Percentiles rank a stretch among this genome's conserved stretches.
Evolutionary conservation across 2,113 vertebrate species (phyloP).

Genomic region (Lanius collurio): DNA sequence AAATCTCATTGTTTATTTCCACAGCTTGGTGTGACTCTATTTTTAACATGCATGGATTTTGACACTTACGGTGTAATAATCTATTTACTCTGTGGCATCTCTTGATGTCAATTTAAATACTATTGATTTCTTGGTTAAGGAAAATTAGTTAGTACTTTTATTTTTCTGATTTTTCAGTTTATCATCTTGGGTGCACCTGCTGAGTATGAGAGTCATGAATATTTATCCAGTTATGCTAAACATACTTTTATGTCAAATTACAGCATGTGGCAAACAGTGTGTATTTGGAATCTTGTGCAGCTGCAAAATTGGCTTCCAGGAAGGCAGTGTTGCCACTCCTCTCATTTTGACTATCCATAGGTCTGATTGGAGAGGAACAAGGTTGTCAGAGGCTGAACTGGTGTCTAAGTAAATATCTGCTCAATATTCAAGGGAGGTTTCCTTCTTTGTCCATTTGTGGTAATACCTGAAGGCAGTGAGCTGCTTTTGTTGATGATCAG

Average conservation of each 20-base stretch:
- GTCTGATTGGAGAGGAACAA: not conserved
- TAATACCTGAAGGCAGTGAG: not conserved
- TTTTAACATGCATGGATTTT: not conserved
- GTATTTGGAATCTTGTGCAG: not conserved
- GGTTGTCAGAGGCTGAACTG: not conserved
- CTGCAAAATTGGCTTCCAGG: not conserved
- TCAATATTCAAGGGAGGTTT: not conserved
- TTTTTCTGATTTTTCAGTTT: not conserved
- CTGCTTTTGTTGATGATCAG: not conserved
- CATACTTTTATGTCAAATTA: not conserved
- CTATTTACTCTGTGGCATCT: not conserved
- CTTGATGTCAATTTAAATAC: not conserved
- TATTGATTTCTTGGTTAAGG: not conserved
- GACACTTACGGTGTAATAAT: not conserved
- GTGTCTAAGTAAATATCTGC: not conserved
- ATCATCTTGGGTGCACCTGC: not conserved
- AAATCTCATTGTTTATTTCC: not conserved
- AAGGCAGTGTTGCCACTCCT: not conserved
- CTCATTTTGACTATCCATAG: not conserved
- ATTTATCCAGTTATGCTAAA: not conserved
- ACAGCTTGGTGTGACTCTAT: not conserved
- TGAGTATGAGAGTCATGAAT: not conserved
- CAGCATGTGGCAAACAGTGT: not conserved
- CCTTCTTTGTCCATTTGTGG: not conserved
- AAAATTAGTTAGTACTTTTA: not conserved